A percentile compares a stretch with the other conserved stretches of the same genome.
phyloP scores from a whole-genome alignment of 2,888 invertebrate species.

The Nomada hirtipes region DNA sequence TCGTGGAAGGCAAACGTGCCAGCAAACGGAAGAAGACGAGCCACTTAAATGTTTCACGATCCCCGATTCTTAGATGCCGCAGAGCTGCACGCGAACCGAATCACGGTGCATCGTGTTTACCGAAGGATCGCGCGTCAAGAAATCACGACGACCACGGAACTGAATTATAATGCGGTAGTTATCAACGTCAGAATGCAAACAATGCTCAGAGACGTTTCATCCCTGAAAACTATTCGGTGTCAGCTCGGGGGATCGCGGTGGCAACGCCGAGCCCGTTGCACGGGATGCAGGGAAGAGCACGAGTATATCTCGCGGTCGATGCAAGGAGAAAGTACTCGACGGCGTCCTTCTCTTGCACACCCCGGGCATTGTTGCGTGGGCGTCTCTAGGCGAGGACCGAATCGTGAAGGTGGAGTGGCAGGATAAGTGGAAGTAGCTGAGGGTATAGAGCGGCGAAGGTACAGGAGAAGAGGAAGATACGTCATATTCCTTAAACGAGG shows the following conservation, averaged over 20 bases:
- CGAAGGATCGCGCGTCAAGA: neutral
- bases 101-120: no score
- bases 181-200: neutral
- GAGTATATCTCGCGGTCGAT: constrained; percentile 43
- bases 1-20: neutral
- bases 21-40: neutral
- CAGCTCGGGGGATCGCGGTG: constrained; percentile 3
- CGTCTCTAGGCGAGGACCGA: constrained; percentile 38
- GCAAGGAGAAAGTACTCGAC: constrained; percentile 42
- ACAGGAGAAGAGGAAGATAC: constrained; percentile 55
- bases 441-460: constrained; percentile 13
- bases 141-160: neutral
- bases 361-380: constrained; percentile 46
- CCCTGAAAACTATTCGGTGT: constrained; percentile 7
- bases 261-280: no score
- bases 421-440: constrained; percentile 56
- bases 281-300: neutral
- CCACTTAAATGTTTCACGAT: neutral
- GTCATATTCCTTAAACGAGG: constrained; percentile 74
- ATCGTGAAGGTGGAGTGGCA: constrained; percentile 57
- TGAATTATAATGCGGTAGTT: neutral
- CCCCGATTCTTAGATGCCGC: no score
- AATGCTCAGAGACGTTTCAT: constrained; percentile 6
- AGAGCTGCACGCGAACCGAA: neutral
- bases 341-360: constrained; percentile 25